Evolutionary conservation across 2,113 vertebrate species (phyloP).

Genomic region (Mastomys coucha): DNA sequence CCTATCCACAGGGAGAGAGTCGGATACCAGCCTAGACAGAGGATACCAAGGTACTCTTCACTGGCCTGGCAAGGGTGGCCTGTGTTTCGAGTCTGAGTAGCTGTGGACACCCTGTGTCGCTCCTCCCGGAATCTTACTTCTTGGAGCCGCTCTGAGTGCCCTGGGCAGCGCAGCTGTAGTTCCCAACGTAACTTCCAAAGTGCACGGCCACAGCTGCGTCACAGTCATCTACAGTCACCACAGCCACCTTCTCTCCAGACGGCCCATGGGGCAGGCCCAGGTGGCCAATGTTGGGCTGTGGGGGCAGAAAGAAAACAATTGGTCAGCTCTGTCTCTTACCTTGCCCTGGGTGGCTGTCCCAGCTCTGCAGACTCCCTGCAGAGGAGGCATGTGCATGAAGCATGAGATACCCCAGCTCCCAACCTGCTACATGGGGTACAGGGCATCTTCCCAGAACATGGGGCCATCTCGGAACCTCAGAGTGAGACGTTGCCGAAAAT

Average conservation of each 20-base stretch:
- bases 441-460: background rate
- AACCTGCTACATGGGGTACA: background rate
- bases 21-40: background rate
- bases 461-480: background rate
- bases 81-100: accelerated
- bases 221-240: slow-evolving; percentile 96
- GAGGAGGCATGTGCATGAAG: accelerated
- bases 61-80: background rate
- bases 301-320: slow-evolving; percentile 5
- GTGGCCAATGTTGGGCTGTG: slow-evolving; percentile 95
- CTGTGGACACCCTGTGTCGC: accelerated
- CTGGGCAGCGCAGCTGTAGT: slow-evolving; percentile 97
- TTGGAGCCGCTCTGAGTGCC: slow-evolving; percentile 97
- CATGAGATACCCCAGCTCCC: too few relatives aligned
- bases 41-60: accelerated
- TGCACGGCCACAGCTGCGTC: slow-evolving; percentile 96
- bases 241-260: slow-evolving; percentile 96
- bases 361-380: accelerated
- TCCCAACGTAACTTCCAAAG: slow-evolving; percentile 93
- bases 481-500: background rate
- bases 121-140: slow-evolving; percentile 89
- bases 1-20: background rate
- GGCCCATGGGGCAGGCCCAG: slow-evolving; percentile 96
- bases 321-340: background rate
- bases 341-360: background rate